Evolutionary conservation across 2,888 invertebrate species (phyloP), one percentile per base, ranked within the genome.

Genomic region (Drosophila mimica): DNA sequence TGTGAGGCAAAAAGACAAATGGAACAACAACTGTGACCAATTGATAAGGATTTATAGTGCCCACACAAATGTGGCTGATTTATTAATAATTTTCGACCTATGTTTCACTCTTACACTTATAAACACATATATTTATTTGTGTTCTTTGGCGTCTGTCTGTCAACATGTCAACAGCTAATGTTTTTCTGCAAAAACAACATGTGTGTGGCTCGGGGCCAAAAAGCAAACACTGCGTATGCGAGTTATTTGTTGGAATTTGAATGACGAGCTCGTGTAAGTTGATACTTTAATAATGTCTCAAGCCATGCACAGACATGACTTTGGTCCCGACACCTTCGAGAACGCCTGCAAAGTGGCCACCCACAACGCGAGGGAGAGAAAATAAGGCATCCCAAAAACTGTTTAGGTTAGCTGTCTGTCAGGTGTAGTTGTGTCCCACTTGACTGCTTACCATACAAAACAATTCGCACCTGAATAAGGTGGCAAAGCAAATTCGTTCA

Each of bases 121-220:
- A 25, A 15, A 8, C 40, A 9, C 33, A 61, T 31, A 38, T 28
- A 25, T 48, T 36, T 38, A 38, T 20, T 15, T 63, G 64, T 61
- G 51, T 54, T 76, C 81, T 73, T 69, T 78, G 70, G 36, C 49
- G 62, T 49, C 63, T 77, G 82, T 62, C 80, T 75, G 79, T 82
- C 79, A 75, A 79, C 62, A 65, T 74, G 82, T 80, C 82, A 82
- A 80, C 79, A 79, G 67, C 75, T 80, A 80, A 80, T 82, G 82
- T 68, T 71, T 59, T 54, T 46, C 30, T 43, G 49, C 13, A 28
- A 31, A 57, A 57, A 57, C 76, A 70, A 78, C 77, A 67, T 71
- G 67, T 80, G 63, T 70, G 63, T 64, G 64, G 81, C 81, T 38
- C 51, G 57, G 30, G 66, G 70, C 66, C 66, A 81, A 78, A 40